A percentile compares a stretch with the other conserved stretches of the same genome.
These are phyloP conservation scores for Urosaurus nigricauda DNA, from an alignment of 2,797 vertebrate genomes.

Conservation along the genomic window DNA sequence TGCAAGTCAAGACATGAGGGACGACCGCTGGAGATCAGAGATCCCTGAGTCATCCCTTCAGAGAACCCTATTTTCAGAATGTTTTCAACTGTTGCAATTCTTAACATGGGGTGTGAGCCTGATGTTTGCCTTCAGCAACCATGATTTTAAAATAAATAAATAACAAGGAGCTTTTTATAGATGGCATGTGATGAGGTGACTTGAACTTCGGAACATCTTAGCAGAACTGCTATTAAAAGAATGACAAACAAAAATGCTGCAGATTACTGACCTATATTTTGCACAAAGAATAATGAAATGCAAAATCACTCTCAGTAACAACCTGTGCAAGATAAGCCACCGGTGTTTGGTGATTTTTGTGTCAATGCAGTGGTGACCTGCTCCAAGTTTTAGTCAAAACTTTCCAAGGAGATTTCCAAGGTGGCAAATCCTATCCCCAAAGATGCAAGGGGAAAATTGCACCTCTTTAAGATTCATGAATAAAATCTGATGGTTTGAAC, in stretches of 20 bases:
- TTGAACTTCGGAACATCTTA: conserved; percentile 29
- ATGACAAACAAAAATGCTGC: not conserved
- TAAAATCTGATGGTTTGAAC: no score
- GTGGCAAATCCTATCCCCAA: not conserved
- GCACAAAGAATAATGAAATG: not conserved
- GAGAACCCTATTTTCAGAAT: conserved; percentile 71
- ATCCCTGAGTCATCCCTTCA: conserved; percentile 61
- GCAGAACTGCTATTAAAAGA: conserved; percentile 19
- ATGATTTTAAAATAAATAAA: conserved; percentile 11
- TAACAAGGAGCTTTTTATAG: not conserved
- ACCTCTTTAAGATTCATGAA: no score
- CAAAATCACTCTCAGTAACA: not conserved
- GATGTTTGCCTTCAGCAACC: conserved; percentile 40
- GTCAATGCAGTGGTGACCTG: no score
- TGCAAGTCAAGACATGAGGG: conserved; percentile 58
- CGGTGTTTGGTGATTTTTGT: no score
- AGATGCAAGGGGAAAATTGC: no score
- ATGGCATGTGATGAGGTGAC: conserved; percentile 27
- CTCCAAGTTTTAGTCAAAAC: no score
- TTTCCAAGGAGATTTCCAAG: no score
- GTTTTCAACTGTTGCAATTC: conserved; percentile 51
- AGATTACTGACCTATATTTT: not conserved
- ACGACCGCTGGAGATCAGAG: conserved; percentile 51
- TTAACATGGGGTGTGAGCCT: conserved; percentile 47
- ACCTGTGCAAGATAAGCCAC: not conserved